Conservation (phyloP, 2,797 vertebrate species). For the Orientallactaga sibirica region DNA sequence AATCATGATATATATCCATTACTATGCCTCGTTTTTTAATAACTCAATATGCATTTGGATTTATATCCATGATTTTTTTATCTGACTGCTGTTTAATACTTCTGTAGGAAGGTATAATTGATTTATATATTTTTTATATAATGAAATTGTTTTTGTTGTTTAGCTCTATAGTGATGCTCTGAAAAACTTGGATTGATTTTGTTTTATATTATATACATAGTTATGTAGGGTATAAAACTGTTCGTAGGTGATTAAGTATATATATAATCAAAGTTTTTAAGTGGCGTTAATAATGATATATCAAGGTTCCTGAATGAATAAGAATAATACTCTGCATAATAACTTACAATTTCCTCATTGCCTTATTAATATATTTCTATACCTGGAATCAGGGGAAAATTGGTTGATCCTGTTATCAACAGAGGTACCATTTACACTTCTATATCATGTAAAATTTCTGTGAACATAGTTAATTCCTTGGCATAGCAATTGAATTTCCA, state of each 20-base stretch:
- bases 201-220: neutral
- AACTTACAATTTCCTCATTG: neutral
- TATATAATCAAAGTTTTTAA: neutral
- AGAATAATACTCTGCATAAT: neutral
- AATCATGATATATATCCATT: neutral
- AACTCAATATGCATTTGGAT: neutral
- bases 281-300: neutral
- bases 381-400: neutral
- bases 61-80: neutral
- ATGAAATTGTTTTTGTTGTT: neutral
- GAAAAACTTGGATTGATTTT: neutral
- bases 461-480: neutral
- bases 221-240: neutral
- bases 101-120: neutral
- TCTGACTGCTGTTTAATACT: conserved; percentile 15
- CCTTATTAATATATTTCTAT: neutral
- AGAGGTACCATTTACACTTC: neutral
- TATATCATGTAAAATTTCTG: conserved; percentile 9
- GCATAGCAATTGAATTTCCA: neutral
- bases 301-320: neutral
- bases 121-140: neutral
- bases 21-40: neutral
- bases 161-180: neutral
- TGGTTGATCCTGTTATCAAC: neutral
- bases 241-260: neutral